Base-by-base conservation (phyloP, 2,113 vertebrate species). In the Pteronura brasiliensis region DNA sequence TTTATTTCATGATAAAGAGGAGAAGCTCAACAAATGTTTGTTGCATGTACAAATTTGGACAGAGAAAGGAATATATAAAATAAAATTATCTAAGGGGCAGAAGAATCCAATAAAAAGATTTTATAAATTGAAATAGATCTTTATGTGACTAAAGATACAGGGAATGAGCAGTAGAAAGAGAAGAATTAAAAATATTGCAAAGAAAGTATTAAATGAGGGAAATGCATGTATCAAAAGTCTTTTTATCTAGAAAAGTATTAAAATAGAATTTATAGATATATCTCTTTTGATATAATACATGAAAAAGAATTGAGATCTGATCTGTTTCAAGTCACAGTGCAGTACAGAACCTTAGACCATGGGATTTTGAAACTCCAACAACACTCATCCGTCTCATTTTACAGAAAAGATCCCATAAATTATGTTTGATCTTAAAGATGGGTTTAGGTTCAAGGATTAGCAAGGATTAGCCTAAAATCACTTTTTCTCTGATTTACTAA, bases 171-270 rank as follows among this genome's bases (percentile, higher is more conserved):
- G 39, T 47, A 6, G 27, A 27, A 57, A 93, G 21, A 94, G 27
- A 81, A 29, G 29, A 93, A 21, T 71, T 95, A 61, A 71, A 96
- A 88, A 63, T 91, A 96, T 93, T 90, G 23, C 12, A 74, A 34
- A 84, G 55, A 49, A 92, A 77, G 21, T 67, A 77, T 90, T 92
- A 81, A 57, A 52, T 52, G 25, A 67, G 55, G 36, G 44, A 87
- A 88, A 96, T 88, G 3, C 6, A 10, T 85, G 25, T 74, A n/a
- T 85, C 3, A 14, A 52, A 96, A 49, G 6, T 77, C 34, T 57
- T 18, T 7, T 95, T 84, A 74, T 72, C 10, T 94, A 61, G 59
- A 47, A 85, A 95, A 79, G 67, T 72, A 59, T 14, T 90, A 44
- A 82, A 92, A 14, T 15, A 77, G 55, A 23, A 82, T 80, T 79